Evolutionary conservation across 2,113 vertebrate species (phyloP), one percentile per base, ranked within the genome.

Genomic region (Dasyornis broadbenti): DNA sequence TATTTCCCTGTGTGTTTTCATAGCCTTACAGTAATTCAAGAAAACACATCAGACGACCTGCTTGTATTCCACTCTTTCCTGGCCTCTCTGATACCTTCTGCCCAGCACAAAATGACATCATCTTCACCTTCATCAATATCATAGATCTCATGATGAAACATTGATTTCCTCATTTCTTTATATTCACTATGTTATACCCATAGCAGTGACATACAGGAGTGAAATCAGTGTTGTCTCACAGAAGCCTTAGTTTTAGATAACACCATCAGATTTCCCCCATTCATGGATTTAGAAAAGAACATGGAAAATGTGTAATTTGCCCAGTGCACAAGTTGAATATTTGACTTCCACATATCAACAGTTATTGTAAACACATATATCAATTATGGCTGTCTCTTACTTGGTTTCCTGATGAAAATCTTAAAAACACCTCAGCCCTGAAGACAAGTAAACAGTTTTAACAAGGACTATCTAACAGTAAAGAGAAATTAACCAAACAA

Each of bases 41-140:
- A 81, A 89, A 79, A 42, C 7, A n/a, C 23, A 39, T 37, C 56
- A 35, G 53, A 60, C 64, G 4, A 4, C 53, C 69, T 82, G 5
- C 61, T 63, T 61, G 11, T 26, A 64, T 82, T 87, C 13, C 17
- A 47, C 15, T 59, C 27, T 18, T 93, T 59, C 42, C 23, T 61
- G 49, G 22, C 21, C 33, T 53, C 26, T 15, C 19, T 10, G 7
- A 59, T 47, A 33, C 16, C 15, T 15, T 23, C 15, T 86, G 30
- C 47, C 60, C 39, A 64, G 20, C 3, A 2, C 21, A 37, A 81
- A 57, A 50, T 31, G 20, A 11, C 35, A 66, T 15, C 0, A 0
- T 35, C 26, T 84, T 60, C 27, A 24, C 9, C 5, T 50, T 89
- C 7, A 7, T 73, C 92, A 71, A 70, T 23, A 57, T 80, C 28